Conservation (phyloP, 2,797 vertebrate species). For the Nannoperca australis region DNA sequence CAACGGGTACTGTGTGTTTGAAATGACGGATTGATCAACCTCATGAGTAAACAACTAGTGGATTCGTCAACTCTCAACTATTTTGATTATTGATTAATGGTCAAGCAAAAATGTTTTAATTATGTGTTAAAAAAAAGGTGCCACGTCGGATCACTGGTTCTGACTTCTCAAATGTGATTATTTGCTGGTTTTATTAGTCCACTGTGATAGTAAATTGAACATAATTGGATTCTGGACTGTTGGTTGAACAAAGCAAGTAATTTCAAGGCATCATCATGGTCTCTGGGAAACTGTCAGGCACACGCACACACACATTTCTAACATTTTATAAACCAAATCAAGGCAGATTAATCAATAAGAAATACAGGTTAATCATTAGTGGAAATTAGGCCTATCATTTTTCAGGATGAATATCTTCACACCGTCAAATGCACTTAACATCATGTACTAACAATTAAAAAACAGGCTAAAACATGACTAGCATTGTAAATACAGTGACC, state of each 20-base stretch:
- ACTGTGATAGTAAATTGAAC: neutral
- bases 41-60: neutral
- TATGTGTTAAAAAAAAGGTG: neutral
- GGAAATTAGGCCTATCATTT: neutral
- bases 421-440: neutral
- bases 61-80: too few relatives aligned
- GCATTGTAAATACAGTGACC: slow-evolving; percentile 13
- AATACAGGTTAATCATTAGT: neutral
- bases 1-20: neutral
- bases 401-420: neutral
- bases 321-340: slow-evolving; percentile 1
- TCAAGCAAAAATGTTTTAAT: too few relatives aligned
- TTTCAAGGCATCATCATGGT: neutral
- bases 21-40: neutral
- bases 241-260: neutral
- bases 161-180: neutral
- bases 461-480: neutral
- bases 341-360: neutral
- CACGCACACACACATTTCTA: neutral
- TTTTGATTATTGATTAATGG: neutral
- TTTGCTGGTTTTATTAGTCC: neutral
- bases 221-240: neutral
- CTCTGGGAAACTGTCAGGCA: neutral
- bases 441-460: neutral
- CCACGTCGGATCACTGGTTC: neutral